Percentiles rank a stretch among this genome's conserved stretches.
Conservation (phyloP, 2,113 vertebrate genomes). For the Apteryx owenii region DNA sequence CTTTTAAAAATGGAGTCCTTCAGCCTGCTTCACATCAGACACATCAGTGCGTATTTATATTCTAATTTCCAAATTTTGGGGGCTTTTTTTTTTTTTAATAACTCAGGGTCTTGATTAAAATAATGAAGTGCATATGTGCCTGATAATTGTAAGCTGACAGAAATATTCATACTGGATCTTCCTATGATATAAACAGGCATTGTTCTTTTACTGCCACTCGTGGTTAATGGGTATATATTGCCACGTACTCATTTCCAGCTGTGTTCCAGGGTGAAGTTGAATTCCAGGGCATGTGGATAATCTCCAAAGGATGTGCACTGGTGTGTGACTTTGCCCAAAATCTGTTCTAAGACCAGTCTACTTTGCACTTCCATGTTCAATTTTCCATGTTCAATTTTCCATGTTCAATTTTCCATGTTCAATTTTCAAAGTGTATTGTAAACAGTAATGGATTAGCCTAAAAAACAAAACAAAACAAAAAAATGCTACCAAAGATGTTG, state of each 20-base stretch:
- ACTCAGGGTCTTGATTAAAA: background rate
- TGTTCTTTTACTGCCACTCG: background rate
- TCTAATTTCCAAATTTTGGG: background rate
- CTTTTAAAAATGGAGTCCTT: background rate
- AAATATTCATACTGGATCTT: background rate
- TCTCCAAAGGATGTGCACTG: background rate
- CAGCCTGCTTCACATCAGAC: background rate
- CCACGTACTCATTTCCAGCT: background rate
- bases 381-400: background rate
- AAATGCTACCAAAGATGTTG: background rate
- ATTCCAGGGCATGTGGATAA: background rate
- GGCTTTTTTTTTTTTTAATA: fast-evolving
- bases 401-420: background rate
- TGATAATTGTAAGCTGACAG: background rate
- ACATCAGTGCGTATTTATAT: fast-evolving
- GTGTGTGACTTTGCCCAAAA: background rate
- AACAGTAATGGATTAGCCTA: background rate
- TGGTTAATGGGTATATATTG: background rate
- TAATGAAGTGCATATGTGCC: background rate
- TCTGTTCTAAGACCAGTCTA: background rate
- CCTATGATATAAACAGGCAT: background rate
- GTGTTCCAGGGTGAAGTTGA: background rate
- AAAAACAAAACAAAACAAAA: background rate
- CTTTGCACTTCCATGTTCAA: background rate
- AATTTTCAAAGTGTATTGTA: background rate